Base-by-base conservation (phyloP, 2,888 invertebrate species). In the Spilarctia lutea region DNA sequence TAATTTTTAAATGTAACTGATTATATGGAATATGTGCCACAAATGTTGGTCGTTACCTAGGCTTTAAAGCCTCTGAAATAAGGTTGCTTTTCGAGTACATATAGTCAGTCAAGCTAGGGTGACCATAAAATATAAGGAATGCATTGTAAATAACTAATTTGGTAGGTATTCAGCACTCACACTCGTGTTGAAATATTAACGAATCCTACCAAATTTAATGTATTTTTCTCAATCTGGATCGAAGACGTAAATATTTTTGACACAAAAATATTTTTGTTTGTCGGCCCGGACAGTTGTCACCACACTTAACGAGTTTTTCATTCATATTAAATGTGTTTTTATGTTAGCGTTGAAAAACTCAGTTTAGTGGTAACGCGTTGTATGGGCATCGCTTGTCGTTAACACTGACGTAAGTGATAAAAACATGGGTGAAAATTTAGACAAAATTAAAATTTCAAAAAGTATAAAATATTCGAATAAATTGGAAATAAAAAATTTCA, bases 361-460 rank as follows among this genome's bases (percentile, higher is more conserved):
- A 0, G 79, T 81, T 81, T 83, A 84, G 85, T 88, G 88, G 88
- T 90, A 90, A 89, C 91, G 93, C 94, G 92, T 94, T 94, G 94
- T 94, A 93, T 94, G 94, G 94, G 92, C 94, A 93, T 94, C 91
- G 95, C 95, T 96, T 95, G 92, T 94, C 94, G 95, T 96, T 95
- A 95, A 95, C 95, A 93, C 90, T 91, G 94, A 91, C 92, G 91
- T 88, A 89, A 71, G 92, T 91, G 92, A 86, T 79, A 81, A 79
- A n/a, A 85, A 66, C 86, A 87, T 88, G 88, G 88, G 87, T 88
- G 87, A 89, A 63, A 87, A 88, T 79, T 30, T 10, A 65, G 45
- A 33, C 1, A 16, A 35, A n/a, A 16, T 27, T 4, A 0, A 42
- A n/a, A 10, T 45, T 16, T 45, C 42, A 69, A n/a, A 8, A 60